Base-by-base conservation (phyloP, 2,797 vertebrate genomes). In the Buceros bicornis region DNA sequence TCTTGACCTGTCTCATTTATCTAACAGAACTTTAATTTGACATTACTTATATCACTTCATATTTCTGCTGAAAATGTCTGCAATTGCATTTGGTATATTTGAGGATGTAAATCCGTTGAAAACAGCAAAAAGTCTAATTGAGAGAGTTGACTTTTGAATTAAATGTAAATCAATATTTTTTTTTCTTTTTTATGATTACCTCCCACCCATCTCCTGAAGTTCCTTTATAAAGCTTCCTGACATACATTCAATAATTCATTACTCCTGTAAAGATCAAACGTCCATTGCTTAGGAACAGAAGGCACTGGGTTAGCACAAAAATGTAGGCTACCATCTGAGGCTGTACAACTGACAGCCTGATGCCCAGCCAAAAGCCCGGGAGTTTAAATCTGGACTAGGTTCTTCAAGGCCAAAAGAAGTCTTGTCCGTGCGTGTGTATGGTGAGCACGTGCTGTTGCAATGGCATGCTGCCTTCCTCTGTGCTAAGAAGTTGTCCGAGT, bases 341-440 rank as follows among this genome's bases (percentile, higher is more conserved):
- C 87, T 77, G 82, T 28, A 81, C 89, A 79, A 47, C 81, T 95
- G 92, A 28, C 54, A 91, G 50, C 71, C 73, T 77, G 70, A 62
- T 77, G 53, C 50, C 82, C 91, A 80, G 94, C 92, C 95, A 96
- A 69, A n/a, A 92, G 69, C 90, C 86, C 1, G 33, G 45, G 82
- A 95, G 89, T 47, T 69, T 71, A 89, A 95, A 94, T 81, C 92
- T 95, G 81, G 83, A 8, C 91, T 54, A 51, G 67, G 50, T 25
- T 25, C 26, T 94, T 72, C 40, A 35, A 51, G 47, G 85, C 80
- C 81, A 66, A 51, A 71, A 66, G 47, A 53, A 42, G 8, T 7
- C 33, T 69, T 62, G 10, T 14, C 53, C 6, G 6, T 51, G 37
- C 58, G 9, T 1, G 0, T 37, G 42, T 71, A 18, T 58, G 67